Evolutionary conservation across 2,113 vertebrate genomes (phyloP), one percentile per base, ranked within the genome.

Genomic region (Lophius piscatorius): DNA sequence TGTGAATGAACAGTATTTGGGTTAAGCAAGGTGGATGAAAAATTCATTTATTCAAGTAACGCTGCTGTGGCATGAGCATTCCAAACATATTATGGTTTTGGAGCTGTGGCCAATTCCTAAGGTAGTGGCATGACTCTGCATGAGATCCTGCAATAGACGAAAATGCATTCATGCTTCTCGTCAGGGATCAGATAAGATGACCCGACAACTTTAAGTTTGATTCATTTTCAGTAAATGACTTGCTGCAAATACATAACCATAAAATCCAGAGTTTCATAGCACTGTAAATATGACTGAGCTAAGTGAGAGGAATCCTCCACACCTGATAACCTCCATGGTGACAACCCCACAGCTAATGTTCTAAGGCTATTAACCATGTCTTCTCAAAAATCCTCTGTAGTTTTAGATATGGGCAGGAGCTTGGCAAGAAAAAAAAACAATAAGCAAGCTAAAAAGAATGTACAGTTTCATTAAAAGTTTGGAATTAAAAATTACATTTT

Each of bases 101-200:
- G 59, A 55, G 54, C 59, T 63, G 46, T 68, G 35, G 63, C 52
- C 33, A 57, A 51, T 34, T 47, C 5, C 63, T 63, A 58, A 48
- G 51, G 45, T 45, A 38, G 55, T 74, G 60, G 50, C 35, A 50
- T 41, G 71, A 60, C 26, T 26, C 14, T 41, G 40, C 59, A 44
- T 51, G 45, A 71, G 74, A 39, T 42, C 54, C 48, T 52, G 56
- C 69, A 59, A 26, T 39, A 57, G 6, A 6, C 48, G 49, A 9
- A 47, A 42, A 47, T 51, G 58, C 13, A 61, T 61, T 56, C 67
- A 49, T 41, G 44, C 35, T 44, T 31, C 9, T 9, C 34, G 34
- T 20, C 36, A 21, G 33, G 33, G 56, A 34, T 64, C 61, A 42
- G 47, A 60, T 70, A 23, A 34, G 59, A 56, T 17, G 57, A 20